A percentile compares a stretch with the other conserved stretches of the same genome.
These are phyloP conservation scores for Hexactinellida sp. DNA, from an alignment of 37 sponge, comb jelly and placozoan species.

Conservation along the genomic window DNA sequence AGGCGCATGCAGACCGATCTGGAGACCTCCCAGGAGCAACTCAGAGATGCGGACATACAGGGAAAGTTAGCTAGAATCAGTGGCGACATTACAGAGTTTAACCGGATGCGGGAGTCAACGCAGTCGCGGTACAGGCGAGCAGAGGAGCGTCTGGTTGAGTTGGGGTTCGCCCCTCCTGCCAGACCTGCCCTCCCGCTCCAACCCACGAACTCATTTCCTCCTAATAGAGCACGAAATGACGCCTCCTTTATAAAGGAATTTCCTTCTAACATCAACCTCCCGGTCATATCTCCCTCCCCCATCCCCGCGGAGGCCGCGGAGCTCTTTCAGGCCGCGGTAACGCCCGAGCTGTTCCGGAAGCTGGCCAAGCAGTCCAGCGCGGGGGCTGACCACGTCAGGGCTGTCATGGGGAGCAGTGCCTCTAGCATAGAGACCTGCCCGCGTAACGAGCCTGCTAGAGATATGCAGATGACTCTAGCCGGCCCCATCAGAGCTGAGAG, in stretches of 20 bases:
- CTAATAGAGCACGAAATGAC: not conserved
- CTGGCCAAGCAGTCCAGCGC: not conserved
- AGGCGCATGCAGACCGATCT: not conserved
- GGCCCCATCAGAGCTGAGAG: not conserved
- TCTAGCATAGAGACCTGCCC: not conserved
- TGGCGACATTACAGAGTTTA: not conserved
- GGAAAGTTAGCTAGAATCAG: not conserved
- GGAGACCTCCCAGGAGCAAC: not conserved
- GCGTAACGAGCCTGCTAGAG: not conserved
- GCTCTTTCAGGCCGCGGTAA: not conserved
- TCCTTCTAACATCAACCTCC: not conserved
- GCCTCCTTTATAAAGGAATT: not conserved
- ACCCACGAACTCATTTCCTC: not conserved
- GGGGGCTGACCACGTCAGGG: not conserved
- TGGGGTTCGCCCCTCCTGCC: not conserved
- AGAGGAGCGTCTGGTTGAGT: not conserved
- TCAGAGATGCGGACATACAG: not conserved
- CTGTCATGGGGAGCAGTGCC: not conserved
- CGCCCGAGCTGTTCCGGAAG: not conserved
- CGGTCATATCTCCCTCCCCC: not conserved
- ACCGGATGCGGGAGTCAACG: not conserved
- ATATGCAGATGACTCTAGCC: constrained; percentile 4
- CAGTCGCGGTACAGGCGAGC: not conserved
- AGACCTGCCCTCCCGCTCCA: not conserved
- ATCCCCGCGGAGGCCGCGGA: not conserved